Evolutionary conservation across 2,113 vertebrate species (phyloP).

Genomic region (Rhinoderma darwinii): DNA sequence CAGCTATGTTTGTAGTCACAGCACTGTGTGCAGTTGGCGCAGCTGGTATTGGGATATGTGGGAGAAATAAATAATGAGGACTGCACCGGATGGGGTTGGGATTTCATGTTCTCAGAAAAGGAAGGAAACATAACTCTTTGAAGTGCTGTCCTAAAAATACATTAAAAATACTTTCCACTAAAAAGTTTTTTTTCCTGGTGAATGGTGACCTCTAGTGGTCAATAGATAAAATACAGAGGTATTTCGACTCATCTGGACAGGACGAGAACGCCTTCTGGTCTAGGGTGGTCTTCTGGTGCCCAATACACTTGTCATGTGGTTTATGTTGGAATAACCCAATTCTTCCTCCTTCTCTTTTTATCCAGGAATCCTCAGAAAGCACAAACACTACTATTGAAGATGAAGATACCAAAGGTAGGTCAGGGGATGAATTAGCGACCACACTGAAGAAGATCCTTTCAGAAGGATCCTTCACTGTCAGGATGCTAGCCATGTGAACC

Average conservation of each 20-base stretch:
- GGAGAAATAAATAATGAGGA: conserved; percentile 25
- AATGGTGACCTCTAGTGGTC: conserved; percentile 35
- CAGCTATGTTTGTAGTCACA: conserved; percentile 53
- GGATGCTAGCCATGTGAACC: too few relatives aligned
- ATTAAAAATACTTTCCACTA: neutral
- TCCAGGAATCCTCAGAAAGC: conserved; percentile 96
- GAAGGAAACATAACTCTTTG: neutral
- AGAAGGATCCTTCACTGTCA: too few relatives aligned
- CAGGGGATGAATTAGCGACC: neutral
- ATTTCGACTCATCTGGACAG: neutral
- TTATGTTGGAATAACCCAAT: conserved; percentile 24
- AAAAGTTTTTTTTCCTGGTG: conserved; percentile 31
- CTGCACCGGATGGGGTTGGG: conserved; percentile 37
- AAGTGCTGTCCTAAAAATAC: neutral
- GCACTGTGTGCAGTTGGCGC: conserved; percentile 52
- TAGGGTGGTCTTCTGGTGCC: conserved; percentile 31
- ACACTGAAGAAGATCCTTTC: neutral
- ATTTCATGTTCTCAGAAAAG: neutral
- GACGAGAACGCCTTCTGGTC: conserved; percentile 7
- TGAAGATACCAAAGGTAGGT: conserved; percentile 93
- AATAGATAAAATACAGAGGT: conserved; percentile 27
- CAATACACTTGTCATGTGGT: neutral
- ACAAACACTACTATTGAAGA: conserved; percentile 98
- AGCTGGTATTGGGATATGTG: conserved; percentile 47
- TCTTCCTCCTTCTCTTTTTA: conserved; percentile 63